Evolutionary conservation across 2,888 invertebrate species (phyloP).

Genomic region (Biston betularia): DNA sequence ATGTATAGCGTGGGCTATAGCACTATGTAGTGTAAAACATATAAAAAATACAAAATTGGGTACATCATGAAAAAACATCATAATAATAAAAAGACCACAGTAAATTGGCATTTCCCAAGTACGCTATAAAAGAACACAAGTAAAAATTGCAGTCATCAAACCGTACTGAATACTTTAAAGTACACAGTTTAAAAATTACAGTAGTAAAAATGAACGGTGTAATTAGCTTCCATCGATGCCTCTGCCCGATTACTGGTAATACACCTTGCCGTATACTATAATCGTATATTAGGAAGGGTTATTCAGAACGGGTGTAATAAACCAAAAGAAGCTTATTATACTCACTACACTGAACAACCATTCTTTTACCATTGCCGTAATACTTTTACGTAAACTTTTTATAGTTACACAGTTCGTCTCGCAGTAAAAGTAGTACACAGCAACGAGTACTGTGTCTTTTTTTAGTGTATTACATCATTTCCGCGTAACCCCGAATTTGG

Average conservation of each 20-base stretch:
- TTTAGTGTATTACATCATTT: background rate
- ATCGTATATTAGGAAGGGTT: background rate
- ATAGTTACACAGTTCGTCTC: no score
- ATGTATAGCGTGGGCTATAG: no score
- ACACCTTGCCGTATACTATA: conserved; percentile 14
- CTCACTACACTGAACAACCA: background rate
- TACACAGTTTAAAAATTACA: conserved; percentile 24
- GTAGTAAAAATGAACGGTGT: conserved; percentile 29
- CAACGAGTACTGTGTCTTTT: no score
- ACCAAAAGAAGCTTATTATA: background rate
- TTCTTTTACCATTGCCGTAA: background rate
- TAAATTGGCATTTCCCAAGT: conserved; percentile 13
- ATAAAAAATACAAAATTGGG: background rate
- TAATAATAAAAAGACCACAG: conserved; percentile 7
- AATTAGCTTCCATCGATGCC: conserved; percentile 26
- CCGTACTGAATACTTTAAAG: conserved; percentile 14
- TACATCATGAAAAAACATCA: conserved; percentile 6
- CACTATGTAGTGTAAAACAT: no score
- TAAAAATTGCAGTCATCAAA: conserved; percentile 27
- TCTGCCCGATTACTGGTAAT: conserved; percentile 30
- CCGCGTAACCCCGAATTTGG: background rate
- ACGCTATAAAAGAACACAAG: conserved; percentile 18
- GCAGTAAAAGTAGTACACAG: no score
- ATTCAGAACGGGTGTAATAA: background rate
- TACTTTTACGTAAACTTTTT: no score